Percentiles rank a stretch among this genome's conserved stretches.
phyloP scores from a whole-genome alignment of 2,113 vertebrate genomes.

The Cnemophilus loriae region DNA sequence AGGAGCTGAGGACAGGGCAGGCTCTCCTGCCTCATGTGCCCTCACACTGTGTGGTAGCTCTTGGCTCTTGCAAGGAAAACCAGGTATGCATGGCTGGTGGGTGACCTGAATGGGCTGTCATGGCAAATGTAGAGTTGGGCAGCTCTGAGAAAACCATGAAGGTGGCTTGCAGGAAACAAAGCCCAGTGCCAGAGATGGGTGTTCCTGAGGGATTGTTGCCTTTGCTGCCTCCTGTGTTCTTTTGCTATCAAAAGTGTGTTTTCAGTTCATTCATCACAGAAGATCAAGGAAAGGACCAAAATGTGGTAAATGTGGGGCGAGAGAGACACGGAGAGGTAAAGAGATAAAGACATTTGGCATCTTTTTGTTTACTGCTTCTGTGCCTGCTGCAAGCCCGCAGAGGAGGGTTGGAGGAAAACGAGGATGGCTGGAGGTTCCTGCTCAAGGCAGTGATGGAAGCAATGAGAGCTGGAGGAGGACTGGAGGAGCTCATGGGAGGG shows the following conservation, averaged over 20 bases:
- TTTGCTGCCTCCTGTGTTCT: not conserved
- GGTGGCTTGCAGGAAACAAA: not conserved
- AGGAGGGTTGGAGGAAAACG: not conserved
- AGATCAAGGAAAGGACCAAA: not conserved
- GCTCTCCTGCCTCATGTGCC: accelerated
- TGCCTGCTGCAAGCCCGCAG: not conserved
- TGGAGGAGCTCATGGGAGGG: not conserved
- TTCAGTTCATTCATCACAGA: not conserved
- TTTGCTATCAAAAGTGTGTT: not conserved
- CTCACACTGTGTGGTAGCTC: not conserved
- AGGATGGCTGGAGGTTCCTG: not conserved
- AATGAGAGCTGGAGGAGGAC: not conserved
- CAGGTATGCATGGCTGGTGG: not conserved
- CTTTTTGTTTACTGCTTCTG: not conserved
- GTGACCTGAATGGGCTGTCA: not conserved
- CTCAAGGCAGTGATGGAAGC: not conserved
- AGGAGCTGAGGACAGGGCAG: not conserved
- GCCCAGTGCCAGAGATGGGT: not conserved
- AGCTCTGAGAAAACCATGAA: not conserved
- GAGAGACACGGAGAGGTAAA: not conserved
- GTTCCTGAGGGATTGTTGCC: not conserved
- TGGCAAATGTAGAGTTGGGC: not conserved
- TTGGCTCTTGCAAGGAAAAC: not conserved
- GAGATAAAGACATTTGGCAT: not conserved
- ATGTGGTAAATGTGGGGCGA: not conserved